Base-by-base conservation (phyloP, 2,113 vertebrate species). In the Neogale vison region DNA sequence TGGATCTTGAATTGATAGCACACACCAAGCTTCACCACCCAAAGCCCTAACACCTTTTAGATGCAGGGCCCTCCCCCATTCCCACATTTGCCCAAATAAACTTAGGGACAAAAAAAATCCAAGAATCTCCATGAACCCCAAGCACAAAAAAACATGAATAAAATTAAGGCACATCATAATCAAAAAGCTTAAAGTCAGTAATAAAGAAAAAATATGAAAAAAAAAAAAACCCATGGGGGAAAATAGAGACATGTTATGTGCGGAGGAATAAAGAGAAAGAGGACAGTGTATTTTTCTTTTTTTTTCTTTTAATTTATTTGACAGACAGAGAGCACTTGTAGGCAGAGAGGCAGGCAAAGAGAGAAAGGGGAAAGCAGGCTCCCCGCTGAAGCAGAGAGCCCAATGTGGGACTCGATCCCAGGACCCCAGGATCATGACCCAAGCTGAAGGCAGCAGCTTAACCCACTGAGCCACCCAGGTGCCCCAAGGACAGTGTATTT, bases 21-120 rank as follows among this genome's bases (percentile, higher is more conserved):
- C 99, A 99, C 99, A 93, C 99, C 99, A 34, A 99, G 99, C 95
- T 99, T 99, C 98, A 99, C 99, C 98, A 99, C 99, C 98, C 99
- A 99, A 99, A 99, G 99, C 98, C 99, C 99, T 96, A 99, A 99
- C 96, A 99, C 99, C 86, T 99, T 98, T 97, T 99, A 98, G 99
- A 97, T 67, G n/a, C 6, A 21, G 61, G 59, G 39, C 9, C 47
- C 55, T 57, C 57, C 23, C 29, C 11, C 7, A 61, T 24, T 20
- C 52, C 36, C 42, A n/a, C 15, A 45, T 81, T 63, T 55, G 29
- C 52, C 50, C 63, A 90, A 76, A 79, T 63, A 96, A 93, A 79
- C 29, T 84, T 26, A 18, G n/a, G 39, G 15, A 55, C 13, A 45
- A 65, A 93, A 93, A 15, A 80, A 23, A 59, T 47, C 42, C 7